Evolutionary conservation across 2,113 vertebrate genomes (phyloP).

Genomic region (Strix aluco): DNA sequence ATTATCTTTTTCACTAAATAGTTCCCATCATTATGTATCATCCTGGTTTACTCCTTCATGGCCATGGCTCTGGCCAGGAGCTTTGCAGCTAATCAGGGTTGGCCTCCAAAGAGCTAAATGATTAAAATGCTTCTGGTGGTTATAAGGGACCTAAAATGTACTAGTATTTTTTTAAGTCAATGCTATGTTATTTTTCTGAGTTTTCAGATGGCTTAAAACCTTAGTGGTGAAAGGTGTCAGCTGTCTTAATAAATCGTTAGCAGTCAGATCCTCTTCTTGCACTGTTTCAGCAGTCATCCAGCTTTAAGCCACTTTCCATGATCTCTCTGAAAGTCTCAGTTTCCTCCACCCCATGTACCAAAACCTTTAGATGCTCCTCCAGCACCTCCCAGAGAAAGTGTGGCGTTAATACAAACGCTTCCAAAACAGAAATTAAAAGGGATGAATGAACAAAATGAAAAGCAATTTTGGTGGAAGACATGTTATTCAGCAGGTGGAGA

Average conservation of each 20-base stretch:
- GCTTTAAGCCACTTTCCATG: neutral
- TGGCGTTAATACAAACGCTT: neutral
- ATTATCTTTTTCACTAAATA: neutral
- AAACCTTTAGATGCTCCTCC: neutral
- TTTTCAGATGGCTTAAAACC: neutral
- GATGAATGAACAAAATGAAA: neutral
- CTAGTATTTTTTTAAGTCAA: neutral
- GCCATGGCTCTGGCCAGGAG: neutral
- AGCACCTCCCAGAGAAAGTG: neutral
- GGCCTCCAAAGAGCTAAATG: neutral
- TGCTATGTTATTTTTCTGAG: neutral
- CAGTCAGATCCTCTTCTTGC: neutral
- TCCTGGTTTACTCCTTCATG: neutral
- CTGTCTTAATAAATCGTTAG: neutral
- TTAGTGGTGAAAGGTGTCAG: neutral
- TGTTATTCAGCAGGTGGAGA: neutral
- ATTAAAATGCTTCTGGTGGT: neutral
- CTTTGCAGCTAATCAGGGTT: neutral
- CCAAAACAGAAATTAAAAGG: neutral
- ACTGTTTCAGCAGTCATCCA: neutral
- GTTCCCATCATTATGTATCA: rapidly evolving
- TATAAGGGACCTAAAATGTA: neutral
- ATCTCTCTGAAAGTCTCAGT: neutral
- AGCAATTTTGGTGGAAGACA: neutral
- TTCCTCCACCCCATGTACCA: rapidly evolving